Percentiles rank a stretch among this genome's conserved stretches.
phyloP scores from a whole-genome alignment of 1,140 invertebrate species.

The Macrobrachium rosenbergii region DNA sequence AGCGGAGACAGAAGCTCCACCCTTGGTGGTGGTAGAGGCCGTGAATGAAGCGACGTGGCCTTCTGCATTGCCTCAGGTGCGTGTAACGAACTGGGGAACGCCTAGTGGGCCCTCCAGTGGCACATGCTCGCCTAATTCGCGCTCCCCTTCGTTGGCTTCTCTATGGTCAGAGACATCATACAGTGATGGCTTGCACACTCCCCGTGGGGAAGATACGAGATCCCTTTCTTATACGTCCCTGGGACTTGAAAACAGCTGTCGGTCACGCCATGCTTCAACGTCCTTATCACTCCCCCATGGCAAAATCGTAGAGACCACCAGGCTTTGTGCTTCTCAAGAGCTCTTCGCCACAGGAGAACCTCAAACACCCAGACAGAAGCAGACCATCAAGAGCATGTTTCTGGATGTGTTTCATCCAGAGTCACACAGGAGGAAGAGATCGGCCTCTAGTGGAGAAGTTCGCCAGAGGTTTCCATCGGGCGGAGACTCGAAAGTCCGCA shows the following conservation, averaged over 20 bases:
- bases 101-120: constrained; percentile 40
- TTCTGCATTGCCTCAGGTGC: constrained; percentile 4
- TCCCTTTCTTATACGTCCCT: neutral
- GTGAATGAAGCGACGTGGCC: neutral
- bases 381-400: constrained; percentile 28
- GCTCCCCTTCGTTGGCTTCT: constrained; percentile 33
- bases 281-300: neutral
- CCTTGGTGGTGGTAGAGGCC: constrained; percentile 18
- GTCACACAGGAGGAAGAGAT: neutral
- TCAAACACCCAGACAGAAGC: constrained; percentile 2
- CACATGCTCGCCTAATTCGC: constrained; percentile 23
- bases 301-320: neutral
- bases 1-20: neutral
- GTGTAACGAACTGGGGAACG: constrained; percentile 30
- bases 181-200: neutral
- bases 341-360: constrained; percentile 6
- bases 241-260: neutral
- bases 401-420: constrained; percentile 30
- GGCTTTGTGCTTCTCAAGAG: constrained; percentile 44
- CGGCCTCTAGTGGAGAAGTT: constrained; percentile 29
- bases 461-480: neutral
- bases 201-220: neutral
- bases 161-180: constrained; percentile 30
- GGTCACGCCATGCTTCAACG: constrained; percentile 22
- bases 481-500: constrained; percentile 25